Base-by-base conservation (phyloP, 2,797 vertebrate species). In the Champsocephalus gunnari region DNA sequence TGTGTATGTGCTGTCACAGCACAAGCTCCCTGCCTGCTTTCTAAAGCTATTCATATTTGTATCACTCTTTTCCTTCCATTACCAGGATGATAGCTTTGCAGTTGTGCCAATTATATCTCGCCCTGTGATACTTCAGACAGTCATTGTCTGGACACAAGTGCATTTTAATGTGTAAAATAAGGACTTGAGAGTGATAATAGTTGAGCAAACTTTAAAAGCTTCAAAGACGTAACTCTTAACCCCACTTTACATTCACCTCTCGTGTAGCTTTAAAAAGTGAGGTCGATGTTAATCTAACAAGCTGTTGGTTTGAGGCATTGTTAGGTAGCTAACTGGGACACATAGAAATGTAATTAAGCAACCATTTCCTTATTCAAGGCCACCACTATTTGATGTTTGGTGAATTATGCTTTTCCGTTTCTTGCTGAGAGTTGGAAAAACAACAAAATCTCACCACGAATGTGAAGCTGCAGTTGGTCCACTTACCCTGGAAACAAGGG, bases 1-100 rank as follows among this genome's bases (percentile, higher is more conserved):
- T 70, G 66, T 66, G 45, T 68, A 79, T 80, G 60, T 61, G 58
- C 68, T 80, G 76, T 80, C 66, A 83, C 55, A 82, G 81, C 58
- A 44, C 68, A 75, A 86, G 80, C 66, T 81, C 74, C 65, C 50
- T 82, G 68, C 32, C 71, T 75, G 62, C 73, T 55, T 78, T 80
- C 65, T 60, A 47, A 74, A 68, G 50, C 54, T 81, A 55, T 83
- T 88, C 73, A 71, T 48, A 62, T 73, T 84, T 83, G 17, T 50
- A 65, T 69, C 76, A 71, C 47, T 66, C 65, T 56, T 66, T 63
- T 82, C 28, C 53, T 56, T 65, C 49, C 43, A 69, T 77, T 77
- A 82, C 75, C 60, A 66, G 24, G 17, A 81, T 64, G 45, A 77
- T 16, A 51, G 63, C 71, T 80, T 56, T 62, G 62, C 64, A 58